Evolutionary conservation across 2,113 vertebrate genomes (phyloP), one percentile per base, ranked within the genome.

Genomic region (Barbus barbus): DNA sequence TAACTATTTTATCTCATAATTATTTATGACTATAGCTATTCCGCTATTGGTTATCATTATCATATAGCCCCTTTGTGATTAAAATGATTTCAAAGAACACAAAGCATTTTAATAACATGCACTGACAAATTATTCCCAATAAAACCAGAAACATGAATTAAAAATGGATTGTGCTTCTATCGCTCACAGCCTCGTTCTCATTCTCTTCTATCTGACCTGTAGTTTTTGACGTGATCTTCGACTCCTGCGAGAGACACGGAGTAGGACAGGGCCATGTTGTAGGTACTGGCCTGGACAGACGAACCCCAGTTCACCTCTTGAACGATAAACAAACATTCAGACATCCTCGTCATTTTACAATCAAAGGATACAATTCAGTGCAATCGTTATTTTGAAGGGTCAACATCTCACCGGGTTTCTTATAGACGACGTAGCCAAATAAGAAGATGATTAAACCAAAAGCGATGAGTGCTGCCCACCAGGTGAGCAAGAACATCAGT

Each of bases 151-250:
- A 26, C 11, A 61, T n/a, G 58, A 24, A 61, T 61, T 26, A 60
- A 60, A 24, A 12, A 4, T 9, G 5, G 5, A 46, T 13, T 13
- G 44, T 46, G 44, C 44, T 46, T n/a, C n/a, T n/a, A n/a, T n/a
- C n/a, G n/a, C n/a, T n/a, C n/a, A n/a, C n/a, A n/a, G n/a, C n/a
- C n/a, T n/a, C n/a, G n/a, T n/a, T n/a, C n/a, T n/a, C n/a, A n/a
- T n/a, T n/a, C n/a, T n/a, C n/a, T n/a, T n/a, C n/a, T n/a, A n/a
- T n/a, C n/a, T n/a, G 12, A 95, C 93, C 93, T 90, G 80, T 94
- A 96, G 85, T 95, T 96, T 83, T 96, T 95, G 20, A 96, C 91
- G 0, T 95, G 94, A 48, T 95, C 94, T 79, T 96, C 91, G 1
- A 94, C 90, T 9, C 85, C 89, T 3, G 88, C 89, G 13, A 95